Conservation (phyloP, 2,113 vertebrate genomes). For the Crypturellus undulatus region DNA sequence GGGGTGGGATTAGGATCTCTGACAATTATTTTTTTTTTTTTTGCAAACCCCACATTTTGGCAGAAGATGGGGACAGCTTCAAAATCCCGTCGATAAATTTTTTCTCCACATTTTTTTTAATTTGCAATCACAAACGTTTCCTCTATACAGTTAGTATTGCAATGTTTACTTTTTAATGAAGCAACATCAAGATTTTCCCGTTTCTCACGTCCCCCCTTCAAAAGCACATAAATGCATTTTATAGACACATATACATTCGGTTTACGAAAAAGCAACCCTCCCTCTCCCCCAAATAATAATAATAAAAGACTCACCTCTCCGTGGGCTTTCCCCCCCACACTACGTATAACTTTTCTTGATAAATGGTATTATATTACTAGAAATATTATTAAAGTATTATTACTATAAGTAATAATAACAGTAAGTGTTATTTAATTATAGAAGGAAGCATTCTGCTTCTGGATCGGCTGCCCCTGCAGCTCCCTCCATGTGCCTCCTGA, state of each 20-base stretch:
- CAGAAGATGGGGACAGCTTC: conserved; percentile 21
- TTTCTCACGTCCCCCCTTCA: conserved; percentile 35
- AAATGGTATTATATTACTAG: conserved; percentile 84
- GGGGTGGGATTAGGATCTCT: conserved; percentile 52
- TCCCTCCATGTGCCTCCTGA: conserved; percentile 79
- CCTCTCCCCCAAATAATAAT: conserved; percentile 45
- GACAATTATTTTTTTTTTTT: conserved; percentile 29
- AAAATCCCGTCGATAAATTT: neutral
- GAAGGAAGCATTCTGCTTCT: conserved; percentile 80
- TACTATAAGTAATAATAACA: conserved; percentile 84
- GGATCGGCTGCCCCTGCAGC: conserved; percentile 80
- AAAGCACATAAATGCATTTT: conserved; percentile 2
- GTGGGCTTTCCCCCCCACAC: conserved; percentile 47
- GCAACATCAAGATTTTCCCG: conserved; percentile 36
- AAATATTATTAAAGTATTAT: conserved; percentile 85
- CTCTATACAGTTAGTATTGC: neutral
- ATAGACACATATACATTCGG: neutral
- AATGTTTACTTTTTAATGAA: conserved; percentile 45
- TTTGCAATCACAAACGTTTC: conserved; percentile 16
- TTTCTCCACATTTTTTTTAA: neutral
- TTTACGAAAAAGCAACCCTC: conserved; percentile 34
- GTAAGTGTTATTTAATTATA: conserved; percentile 85
- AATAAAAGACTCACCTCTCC: conserved; percentile 71
- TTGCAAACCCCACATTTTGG: conserved; percentile 44
- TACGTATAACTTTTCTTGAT: conserved; percentile 78